Conservation (phyloP, 92 coral and sea anemone genomes). For the Scolanthus callimorphus region DNA sequence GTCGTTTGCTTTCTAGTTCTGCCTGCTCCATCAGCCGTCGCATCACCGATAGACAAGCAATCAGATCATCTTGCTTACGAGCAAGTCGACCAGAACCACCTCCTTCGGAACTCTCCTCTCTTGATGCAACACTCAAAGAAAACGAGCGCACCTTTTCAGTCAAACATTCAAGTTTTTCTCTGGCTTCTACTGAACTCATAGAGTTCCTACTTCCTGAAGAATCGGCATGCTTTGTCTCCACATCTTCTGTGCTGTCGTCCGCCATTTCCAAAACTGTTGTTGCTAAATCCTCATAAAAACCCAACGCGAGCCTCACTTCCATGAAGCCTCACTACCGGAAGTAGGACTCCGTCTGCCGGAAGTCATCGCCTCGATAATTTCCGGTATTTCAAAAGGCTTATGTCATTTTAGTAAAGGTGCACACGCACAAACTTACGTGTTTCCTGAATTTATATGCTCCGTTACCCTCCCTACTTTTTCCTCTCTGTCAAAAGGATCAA, state of each 20-base stretch:
- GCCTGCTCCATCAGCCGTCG: slow-evolving; percentile 97
- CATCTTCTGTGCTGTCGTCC: slow-evolving; percentile 50
- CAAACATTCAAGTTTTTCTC: slow-evolving; percentile 58
- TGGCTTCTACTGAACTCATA: slow-evolving; percentile 56
- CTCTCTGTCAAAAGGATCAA: no score
- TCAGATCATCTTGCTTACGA: slow-evolving; percentile 84
- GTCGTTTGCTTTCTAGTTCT: slow-evolving; percentile 87
- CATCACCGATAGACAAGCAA: slow-evolving; percentile 92
- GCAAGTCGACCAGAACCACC: slow-evolving; percentile 68
- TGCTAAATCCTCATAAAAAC: slow-evolving; percentile 21
- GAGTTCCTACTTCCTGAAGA: slow-evolving; percentile 41
- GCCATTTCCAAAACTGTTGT: slow-evolving; percentile 39
- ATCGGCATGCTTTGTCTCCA: slow-evolving; percentile 23
- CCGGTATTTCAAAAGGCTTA: background rate
- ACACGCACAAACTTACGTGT: no score
- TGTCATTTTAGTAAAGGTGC: no score
- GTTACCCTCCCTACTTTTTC: no score
- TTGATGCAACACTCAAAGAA: slow-evolving; percentile 51
- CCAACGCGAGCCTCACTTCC: slow-evolving; percentile 75
- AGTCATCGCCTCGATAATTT: background rate
- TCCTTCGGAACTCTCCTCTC: slow-evolving; percentile 57
- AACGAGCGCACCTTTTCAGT: slow-evolving; percentile 68
- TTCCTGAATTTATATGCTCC: no score
- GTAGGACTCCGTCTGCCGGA: no score
- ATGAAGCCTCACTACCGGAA: slow-evolving; percentile 1